Conservation (phyloP, 2,888 invertebrate genomes). For the Drosophila atroscutellata region DNA sequence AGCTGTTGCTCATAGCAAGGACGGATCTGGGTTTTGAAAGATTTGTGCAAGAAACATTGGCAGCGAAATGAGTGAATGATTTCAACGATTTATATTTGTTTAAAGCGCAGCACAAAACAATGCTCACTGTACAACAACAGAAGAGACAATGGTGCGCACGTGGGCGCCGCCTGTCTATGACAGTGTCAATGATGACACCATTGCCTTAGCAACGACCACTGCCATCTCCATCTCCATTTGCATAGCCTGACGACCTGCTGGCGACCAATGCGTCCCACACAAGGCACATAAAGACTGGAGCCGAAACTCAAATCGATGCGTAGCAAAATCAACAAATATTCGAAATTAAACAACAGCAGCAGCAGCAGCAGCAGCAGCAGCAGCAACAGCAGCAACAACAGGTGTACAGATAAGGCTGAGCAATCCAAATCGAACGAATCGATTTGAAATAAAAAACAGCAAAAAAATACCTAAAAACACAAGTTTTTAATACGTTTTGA, state of each 20-base stretch:
- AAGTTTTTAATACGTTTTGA: conserved; percentile 71
- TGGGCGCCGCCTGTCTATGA: conserved; percentile 30
- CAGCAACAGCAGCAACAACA: conserved; percentile 21
- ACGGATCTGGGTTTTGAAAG: conserved; percentile 59
- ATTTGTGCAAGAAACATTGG: conserved; percentile 3
- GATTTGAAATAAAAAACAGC: conserved; percentile 11
- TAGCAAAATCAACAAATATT: conserved; percentile 18
- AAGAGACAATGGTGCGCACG: conserved; percentile 12
- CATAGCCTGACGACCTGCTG: conserved; percentile 18
- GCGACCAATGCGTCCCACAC: conserved; percentile 38
- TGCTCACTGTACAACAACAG: conserved; percentile 18
- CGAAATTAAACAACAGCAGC: conserved; percentile 20
- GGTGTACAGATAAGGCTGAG: conserved; percentile 48
- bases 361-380: conserved; percentile 15
- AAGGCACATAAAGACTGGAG: conserved; percentile 10
- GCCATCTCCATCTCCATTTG: conserved; percentile 32
- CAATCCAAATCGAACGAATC: conserved; percentile 34
- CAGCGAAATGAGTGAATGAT: conserved; percentile 19
- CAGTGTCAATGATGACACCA: conserved; percentile 77
- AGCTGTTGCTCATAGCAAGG: conserved; percentile 46
- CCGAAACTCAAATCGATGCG: conserved; percentile 27
- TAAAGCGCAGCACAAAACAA: conserved; percentile 18
- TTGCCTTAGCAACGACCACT: conserved; percentile 17
- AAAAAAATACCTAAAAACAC: conserved; percentile 9
- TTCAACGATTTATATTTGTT: conserved; percentile 16